These are phyloP conservation scores for Keiferia lycopersicella DNA, from an alignment of 2,888 invertebrate species.

Conservation along the genomic window DNA sequence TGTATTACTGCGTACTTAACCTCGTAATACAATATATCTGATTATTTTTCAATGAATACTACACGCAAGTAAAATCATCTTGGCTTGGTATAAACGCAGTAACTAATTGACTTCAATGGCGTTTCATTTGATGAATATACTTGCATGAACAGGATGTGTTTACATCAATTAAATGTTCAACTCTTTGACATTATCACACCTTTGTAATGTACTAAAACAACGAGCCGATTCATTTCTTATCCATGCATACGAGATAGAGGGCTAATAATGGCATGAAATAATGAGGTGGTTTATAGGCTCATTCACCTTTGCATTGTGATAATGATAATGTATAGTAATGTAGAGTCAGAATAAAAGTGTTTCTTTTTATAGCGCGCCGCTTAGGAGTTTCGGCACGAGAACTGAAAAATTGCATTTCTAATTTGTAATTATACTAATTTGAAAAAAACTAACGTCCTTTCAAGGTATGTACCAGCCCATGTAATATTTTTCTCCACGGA, in stretches of 20 bases:
- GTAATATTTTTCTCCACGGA: too few species aligned
- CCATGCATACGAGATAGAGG: neutral
- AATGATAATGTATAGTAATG: neutral
- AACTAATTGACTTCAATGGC: conserved; percentile 5
- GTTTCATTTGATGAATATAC: neutral
- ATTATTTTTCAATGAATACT: neutral
- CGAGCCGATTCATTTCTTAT: neutral
- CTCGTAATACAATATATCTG: neutral
- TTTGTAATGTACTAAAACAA: neutral
- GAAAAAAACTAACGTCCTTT: too few species aligned
- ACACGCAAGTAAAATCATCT: neutral
- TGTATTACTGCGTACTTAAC: too few species aligned
- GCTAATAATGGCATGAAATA: neutral
- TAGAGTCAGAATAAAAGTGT: neutral
- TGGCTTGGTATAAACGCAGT: conserved; percentile 11
- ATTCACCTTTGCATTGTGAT: conserved; percentile 2
- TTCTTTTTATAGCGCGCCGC: too few species aligned
- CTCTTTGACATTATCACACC: neutral
- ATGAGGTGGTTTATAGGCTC: neutral
- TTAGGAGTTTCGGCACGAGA: too few species aligned
- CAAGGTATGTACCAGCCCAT: too few species aligned
- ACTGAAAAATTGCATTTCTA: too few species aligned
- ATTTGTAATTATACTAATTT: too few species aligned
- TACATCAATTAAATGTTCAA: neutral
- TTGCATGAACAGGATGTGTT: neutral